These are phyloP conservation scores for Tursiops truncatus DNA, from an alignment of 2,113 vertebrate genomes.

Conservation along the genomic window DNA sequence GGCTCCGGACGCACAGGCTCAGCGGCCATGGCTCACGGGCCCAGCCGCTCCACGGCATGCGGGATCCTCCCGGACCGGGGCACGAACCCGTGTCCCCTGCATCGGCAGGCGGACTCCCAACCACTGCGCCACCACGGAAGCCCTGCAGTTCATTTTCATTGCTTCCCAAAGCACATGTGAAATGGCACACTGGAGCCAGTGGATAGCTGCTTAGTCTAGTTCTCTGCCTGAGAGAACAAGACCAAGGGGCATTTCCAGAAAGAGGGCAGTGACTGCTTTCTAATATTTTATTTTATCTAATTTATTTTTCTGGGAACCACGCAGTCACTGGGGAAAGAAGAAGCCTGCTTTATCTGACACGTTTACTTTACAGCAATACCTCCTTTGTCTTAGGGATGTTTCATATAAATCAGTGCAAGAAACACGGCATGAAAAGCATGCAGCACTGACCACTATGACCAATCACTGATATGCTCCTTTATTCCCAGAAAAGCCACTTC, in stretches of 20 bases:
- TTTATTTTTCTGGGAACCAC: neutral
- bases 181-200: neutral
- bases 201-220: too few relatives aligned
- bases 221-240: neutral
- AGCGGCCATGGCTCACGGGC: too few relatives aligned
- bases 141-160: neutral
- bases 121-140: too few relatives aligned
- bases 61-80: too few relatives aligned
- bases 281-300: neutral
- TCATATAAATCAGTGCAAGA: neutral
- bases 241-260: neutral
- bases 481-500: neutral
- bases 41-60: too few relatives aligned
- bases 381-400: neutral
- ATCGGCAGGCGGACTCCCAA: too few relatives aligned
- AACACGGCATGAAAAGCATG: neutral
- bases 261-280: neutral
- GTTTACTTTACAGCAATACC: neutral
- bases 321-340: neutral
- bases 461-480: fast-evolving
- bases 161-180: neutral
- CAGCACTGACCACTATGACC: fast-evolving
- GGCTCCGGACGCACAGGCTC: too few relatives aligned
- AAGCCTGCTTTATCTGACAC: neutral
- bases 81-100: too few relatives aligned